Conservation (phyloP, 2,888 invertebrate species). For the Dasysyrphus albostriatus region DNA sequence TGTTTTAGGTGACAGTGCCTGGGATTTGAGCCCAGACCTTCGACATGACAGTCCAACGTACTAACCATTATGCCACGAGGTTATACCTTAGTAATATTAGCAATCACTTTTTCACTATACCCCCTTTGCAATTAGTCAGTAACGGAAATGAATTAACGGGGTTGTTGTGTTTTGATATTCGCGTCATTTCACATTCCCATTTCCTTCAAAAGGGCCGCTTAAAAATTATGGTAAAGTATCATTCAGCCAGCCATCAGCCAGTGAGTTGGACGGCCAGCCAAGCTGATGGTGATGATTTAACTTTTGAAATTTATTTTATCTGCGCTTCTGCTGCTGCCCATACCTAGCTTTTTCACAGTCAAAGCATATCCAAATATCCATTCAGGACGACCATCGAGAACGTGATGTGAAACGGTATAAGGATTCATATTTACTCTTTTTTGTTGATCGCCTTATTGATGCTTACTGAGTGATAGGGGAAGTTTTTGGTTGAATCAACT, state of each 20-base stretch:
- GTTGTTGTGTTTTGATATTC: conserved; percentile 54
- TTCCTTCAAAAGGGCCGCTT: conserved; percentile 39
- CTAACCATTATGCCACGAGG: too few relatives aligned
- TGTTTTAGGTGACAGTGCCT: too few relatives aligned
- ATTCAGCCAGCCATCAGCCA: background rate
- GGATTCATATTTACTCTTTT: conserved; percentile 26
- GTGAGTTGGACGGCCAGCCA: background rate
- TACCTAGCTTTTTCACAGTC: conserved; percentile 55
- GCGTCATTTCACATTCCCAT: conserved; percentile 59
- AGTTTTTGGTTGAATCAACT: background rate
- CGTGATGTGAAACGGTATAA: conserved; percentile 67
- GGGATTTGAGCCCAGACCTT: too few relatives aligned
- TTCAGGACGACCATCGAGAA: conserved; percentile 51
- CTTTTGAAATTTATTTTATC: conserved; percentile 74
- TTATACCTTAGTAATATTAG: background rate
- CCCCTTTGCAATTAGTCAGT: background rate
- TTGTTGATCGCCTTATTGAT: background rate
- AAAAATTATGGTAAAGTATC: conserved; percentile 41
- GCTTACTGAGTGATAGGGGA: background rate
- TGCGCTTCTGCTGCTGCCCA: conserved; percentile 50
- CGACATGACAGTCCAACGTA: too few relatives aligned
- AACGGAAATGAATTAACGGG: background rate
- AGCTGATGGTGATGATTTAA: conserved; percentile 69
- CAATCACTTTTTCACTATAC: background rate
- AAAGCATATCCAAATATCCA: conserved; percentile 64